Evolutionary conservation across 2,797 vertebrate genomes (phyloP).

Genomic region (Eulemur albifrons): DNA sequence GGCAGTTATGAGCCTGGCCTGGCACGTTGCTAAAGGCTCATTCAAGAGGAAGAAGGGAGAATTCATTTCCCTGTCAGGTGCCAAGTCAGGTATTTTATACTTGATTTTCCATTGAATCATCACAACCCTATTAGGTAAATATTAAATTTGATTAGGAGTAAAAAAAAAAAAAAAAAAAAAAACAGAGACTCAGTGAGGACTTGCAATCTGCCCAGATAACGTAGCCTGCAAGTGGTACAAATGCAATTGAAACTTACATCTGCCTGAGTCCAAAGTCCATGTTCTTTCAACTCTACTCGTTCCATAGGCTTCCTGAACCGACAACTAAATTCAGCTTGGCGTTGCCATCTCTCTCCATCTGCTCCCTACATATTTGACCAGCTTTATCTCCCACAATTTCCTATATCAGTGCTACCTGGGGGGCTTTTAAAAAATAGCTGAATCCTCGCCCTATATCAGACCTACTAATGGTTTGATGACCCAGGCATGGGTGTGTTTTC

Average conservation of each 20-base stretch:
- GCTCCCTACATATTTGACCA: not conserved
- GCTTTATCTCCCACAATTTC: not conserved
- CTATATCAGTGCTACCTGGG: not conserved
- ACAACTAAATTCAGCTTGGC: not conserved
- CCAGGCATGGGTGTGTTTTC: not conserved
- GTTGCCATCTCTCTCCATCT: not conserved
- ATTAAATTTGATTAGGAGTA: not conserved
- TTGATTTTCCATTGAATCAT: slow-evolving; percentile 21
- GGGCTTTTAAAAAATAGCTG: not conserved
- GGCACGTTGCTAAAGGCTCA: not conserved
- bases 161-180: not conserved
- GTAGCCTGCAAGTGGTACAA: not conserved
- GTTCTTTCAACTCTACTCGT: not conserved
- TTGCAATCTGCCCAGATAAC: not conserved
- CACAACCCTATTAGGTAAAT: not conserved
- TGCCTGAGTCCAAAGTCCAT: not conserved
- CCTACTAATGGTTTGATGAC: not conserved
- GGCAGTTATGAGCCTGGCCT: not conserved
- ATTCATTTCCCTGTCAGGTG: not conserved
- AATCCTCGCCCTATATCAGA: not conserved
- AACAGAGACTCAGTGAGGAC: not conserved
- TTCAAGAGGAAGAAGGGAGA: not conserved
- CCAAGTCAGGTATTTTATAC: not conserved
- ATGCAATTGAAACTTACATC: not conserved
- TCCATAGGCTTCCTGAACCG: not conserved